Evolutionary conservation across 2,797 vertebrate species (phyloP), one percentile per base, ranked within the genome.

Genomic region (Anableps anableps): DNA sequence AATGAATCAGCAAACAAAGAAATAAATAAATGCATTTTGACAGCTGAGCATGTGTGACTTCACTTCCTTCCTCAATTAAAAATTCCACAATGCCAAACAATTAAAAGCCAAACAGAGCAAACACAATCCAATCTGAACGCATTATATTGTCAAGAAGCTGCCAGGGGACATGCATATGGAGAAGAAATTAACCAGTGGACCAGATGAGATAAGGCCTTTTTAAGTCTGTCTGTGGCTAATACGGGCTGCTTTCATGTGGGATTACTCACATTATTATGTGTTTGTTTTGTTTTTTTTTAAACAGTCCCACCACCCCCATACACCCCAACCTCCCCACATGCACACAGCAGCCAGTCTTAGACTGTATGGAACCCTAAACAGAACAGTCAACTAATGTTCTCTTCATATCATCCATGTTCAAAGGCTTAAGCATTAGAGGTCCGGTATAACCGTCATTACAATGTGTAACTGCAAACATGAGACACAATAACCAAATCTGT

Each of bases 161-260:
- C 83, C 78, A 83, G 78, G 75, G 85, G 23, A 19, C 74, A 29
- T 72, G 51, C 66, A 80, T 74, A 80, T 71, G 36, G 79, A 78
- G 75, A 50, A 79, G 77, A 81, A 90, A 91, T 90, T 83, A 85
- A 72, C 83, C 78, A 83, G 71, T 83, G 86, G 86, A 84, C 83
- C 88, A 84, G 86, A 86, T 73, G 81, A 91, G 93, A 87, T 88
- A 90, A 90, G 82, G 80, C 78, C 75, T 82, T 60, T 83, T 77
- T 89, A 75, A 83, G 80, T 87, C 64, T 82, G 72, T 75, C 83
- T 68, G 41, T 45, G 75, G 81, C 77, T 51, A 51, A 76, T 71
- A 86, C 76, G 76, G 84, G 77, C 76, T 81, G 81, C 73, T 81
- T 75, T 73, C 80, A 83, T 81, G 77, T 71, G 75, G 81, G 68